Evolutionary conservation across 2,888 invertebrate species (phyloP), one percentile per base, ranked within the genome.

Genomic region (Diploptera punctata): DNA sequence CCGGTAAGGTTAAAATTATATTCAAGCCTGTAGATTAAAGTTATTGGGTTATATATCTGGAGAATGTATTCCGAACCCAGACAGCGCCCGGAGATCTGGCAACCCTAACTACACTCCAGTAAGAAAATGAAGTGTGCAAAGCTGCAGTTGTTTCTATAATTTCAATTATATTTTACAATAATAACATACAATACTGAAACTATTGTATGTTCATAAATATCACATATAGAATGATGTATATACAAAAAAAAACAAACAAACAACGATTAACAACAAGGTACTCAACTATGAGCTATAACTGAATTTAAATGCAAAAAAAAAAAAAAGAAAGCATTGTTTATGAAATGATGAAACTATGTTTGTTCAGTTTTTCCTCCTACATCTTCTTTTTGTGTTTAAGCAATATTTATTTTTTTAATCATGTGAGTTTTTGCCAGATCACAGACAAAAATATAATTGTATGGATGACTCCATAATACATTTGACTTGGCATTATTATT

Each of bases 141-240:
- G 3, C 31, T 62, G 43, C 62, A 43, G 33, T 24, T 62, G 62
- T 62, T 62, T 62, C 13, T 62, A 62, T 62, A 38, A 38, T 62
- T 54, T 52, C 33, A 7, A 33, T 69, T 60, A 69, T 57, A 69
- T 69, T 57, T 43, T 69, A 57, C 9, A 57, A 60, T 60, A 57
- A 54, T 43, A 43, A 57, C 69, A 69, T 62, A 65, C 70, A 61
- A 24, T 62, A 70, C 43, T 49, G 24, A 19, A 61, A 44, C 13
- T 70, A 61, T 47, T 70, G 70, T 62, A 65, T 62, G 70, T 62
- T 61, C 47, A 70, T 70, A 61, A 38, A 29, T 10, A 31, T 21
- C 18, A 29, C 19, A 43, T 29, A 38, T 19, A 62, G 38, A 62
- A 62, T 62, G 38, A 61, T 61, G 70, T 70, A 61, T 31, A 70